Percentiles rank a stretch among this genome's conserved stretches.
Conservation (phyloP, 2,888 invertebrate species). For the Heteropelma amictum region DNA sequence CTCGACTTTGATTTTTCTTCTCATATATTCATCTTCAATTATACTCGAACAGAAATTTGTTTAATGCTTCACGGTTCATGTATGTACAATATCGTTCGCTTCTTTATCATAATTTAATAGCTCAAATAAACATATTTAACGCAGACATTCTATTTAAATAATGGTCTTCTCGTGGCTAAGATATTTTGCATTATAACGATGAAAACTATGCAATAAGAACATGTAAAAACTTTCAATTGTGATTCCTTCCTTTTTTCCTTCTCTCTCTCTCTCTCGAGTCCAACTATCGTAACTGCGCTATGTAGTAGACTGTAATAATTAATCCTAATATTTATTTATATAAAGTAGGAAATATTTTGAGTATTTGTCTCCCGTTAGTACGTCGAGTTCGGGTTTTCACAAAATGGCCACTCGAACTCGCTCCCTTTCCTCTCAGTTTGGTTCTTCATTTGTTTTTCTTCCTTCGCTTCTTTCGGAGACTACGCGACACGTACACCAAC, state of each 20-base stretch:
- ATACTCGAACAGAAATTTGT: conserved; percentile 60
- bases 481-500: conserved; percentile 36
- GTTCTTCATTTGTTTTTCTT: conserved; percentile 1
- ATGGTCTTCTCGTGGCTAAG: conserved; percentile 57
- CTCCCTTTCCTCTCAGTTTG: not conserved
- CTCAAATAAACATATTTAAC: conserved; percentile 67
- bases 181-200: conserved; percentile 66
- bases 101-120: conserved; percentile 69
- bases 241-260: conserved; percentile 59
- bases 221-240: conserved; percentile 75
- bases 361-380: conserved; percentile 71
- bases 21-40: conserved; percentile 67
- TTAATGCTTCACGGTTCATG: conserved; percentile 59
- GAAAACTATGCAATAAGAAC: conserved; percentile 72
- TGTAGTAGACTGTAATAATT: conserved; percentile 65
- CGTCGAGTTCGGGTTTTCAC: conserved; percentile 54
- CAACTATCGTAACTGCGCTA: conserved; percentile 62
- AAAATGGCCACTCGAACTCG: conserved; percentile 48
- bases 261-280: conserved; percentile 62
- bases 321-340: conserved; percentile 69
- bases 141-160: conserved; percentile 67
- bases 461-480: conserved; percentile 31
- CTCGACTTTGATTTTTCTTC: conserved; percentile 70
- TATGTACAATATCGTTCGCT: conserved; percentile 68
- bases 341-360: conserved; percentile 76